A percentile compares a stretch with the other conserved stretches of the same genome.
Evolutionary conservation across 2,888 invertebrate species (phyloP).

Genomic region (Drosophila longiperda): DNA sequence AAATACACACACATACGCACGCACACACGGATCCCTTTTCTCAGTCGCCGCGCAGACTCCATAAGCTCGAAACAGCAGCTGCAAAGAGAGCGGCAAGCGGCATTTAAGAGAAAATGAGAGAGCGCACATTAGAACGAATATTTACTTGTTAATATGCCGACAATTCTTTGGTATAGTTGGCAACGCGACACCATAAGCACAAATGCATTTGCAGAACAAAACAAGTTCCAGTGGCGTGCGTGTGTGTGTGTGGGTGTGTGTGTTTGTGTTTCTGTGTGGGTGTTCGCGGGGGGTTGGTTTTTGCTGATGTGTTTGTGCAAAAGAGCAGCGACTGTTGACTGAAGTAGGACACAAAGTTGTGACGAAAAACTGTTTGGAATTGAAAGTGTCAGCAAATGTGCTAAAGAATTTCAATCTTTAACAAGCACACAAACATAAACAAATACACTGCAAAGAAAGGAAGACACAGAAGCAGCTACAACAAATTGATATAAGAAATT

Average conservation of each 20-base stretch:
- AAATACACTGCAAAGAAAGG: constrained; percentile 9
- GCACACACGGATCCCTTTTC: constrained; percentile 9
- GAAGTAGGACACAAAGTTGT: constrained; percentile 32
- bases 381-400: constrained; percentile 57
- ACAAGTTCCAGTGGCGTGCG: not conserved
- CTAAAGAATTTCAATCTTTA: constrained; percentile 43
- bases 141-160: constrained; percentile 1
- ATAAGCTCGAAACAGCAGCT: constrained; percentile 1
- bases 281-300: constrained; percentile 41
- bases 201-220: not conserved
- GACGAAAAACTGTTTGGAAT: constrained; percentile 41
- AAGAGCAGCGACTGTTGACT: constrained; percentile 27
- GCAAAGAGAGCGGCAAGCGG: constrained; percentile 3
- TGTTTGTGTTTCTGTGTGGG: constrained; percentile 1
- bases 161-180: constrained; percentile 27
- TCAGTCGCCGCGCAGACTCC: constrained; percentile 58
- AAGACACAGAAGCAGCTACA: not conserved
- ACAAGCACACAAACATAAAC: constrained; percentile 7
- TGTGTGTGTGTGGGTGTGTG: not conserved
- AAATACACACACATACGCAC: constrained; percentile 9
- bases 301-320: constrained; percentile 31
- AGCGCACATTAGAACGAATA: constrained; percentile 13
- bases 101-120: constrained; percentile 20
- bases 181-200: constrained; percentile 35
- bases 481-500: not conserved